Evolutionary conservation across 2,797 vertebrate species (phyloP).

Genomic region (Momotus momota): DNA sequence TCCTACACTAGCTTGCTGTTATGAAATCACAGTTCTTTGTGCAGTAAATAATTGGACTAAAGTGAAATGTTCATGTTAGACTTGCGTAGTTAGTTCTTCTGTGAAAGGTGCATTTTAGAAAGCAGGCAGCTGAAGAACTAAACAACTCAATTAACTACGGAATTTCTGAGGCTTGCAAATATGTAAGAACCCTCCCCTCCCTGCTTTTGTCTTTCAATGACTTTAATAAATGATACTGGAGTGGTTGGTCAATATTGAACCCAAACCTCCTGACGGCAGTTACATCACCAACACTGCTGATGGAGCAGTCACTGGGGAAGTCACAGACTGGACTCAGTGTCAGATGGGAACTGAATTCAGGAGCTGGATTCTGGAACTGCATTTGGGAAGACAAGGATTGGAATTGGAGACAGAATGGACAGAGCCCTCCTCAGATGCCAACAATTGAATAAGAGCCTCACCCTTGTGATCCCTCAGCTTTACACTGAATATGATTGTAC

Average conservation of each 20-base stretch:
- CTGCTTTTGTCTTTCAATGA: not conserved
- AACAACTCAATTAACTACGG: not conserved
- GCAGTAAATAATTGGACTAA: conserved; percentile 20
- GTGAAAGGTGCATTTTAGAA: not conserved
- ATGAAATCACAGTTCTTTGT: not conserved
- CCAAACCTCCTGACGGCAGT: no score
- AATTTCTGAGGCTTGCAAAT: not conserved
- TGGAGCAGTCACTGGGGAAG: no score
- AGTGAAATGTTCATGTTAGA: not conserved
- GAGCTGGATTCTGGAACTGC: no score
- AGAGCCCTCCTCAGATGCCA: no score
- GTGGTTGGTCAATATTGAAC: not conserved
- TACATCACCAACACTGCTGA: no score
- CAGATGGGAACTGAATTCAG: no score
- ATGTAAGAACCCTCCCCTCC: not conserved
- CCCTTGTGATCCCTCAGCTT: no score
- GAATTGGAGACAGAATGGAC: no score
- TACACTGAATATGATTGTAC: no score
- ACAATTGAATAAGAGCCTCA: no score
- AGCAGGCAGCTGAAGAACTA: not conserved
- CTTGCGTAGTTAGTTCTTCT: not conserved
- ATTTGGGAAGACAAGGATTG: no score
- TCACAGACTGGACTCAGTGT: no score
- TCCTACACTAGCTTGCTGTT: not conserved
- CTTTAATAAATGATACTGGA: not conserved